Evolutionary conservation across 2,113 vertebrate species (phyloP), one percentile per base, ranked within the genome.

Genomic region (Ammospiza nelsoni): DNA sequence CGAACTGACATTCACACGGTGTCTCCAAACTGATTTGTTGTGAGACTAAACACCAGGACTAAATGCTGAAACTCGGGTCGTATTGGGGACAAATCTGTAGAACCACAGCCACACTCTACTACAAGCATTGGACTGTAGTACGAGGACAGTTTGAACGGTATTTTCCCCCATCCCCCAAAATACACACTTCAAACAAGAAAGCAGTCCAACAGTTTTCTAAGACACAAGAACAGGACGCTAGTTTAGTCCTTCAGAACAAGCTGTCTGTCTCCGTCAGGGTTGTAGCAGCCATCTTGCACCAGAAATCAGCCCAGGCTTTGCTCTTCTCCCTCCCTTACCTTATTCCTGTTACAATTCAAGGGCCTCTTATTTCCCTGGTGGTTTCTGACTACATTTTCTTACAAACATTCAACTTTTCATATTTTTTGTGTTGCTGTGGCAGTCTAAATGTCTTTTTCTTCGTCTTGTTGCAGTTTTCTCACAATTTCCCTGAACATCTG

Each of bases 401-500:
- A 81, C 37, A 43, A 33, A 37, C 31, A 41, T 51, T 71, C 59
- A 72, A 52, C 67, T 94, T 61, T 33, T 72, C 41, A 52, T 87
- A 81, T 83, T 80, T 72, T 86, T 92, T 71, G 43, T 87, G 86
- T 93, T 88, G 44, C 81, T 75, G 58, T 89, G 89, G 55, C 82
- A 96, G 87, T 92, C 95, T 91, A 91, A 91, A 88, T 71, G 73
- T 94, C 79, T 87, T 78, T 92, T 96, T 93, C 95, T 94, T 91
- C 94, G 85, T 69, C 55, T 88, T 87, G 89, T 94, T 94, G 90
- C 83, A 73, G 72, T 96, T 93, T 76, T 96, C 90, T 95, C 65
- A 18, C 90, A 79, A 54, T 96, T 96, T 96, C 96, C 91, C 92
- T 89, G 92, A 95, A 96, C 89, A 96, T 90, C 95, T 96, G 90